Conservation (phyloP, 92 coral and sea anemone species). For the Zoanthus sociatus region DNA sequence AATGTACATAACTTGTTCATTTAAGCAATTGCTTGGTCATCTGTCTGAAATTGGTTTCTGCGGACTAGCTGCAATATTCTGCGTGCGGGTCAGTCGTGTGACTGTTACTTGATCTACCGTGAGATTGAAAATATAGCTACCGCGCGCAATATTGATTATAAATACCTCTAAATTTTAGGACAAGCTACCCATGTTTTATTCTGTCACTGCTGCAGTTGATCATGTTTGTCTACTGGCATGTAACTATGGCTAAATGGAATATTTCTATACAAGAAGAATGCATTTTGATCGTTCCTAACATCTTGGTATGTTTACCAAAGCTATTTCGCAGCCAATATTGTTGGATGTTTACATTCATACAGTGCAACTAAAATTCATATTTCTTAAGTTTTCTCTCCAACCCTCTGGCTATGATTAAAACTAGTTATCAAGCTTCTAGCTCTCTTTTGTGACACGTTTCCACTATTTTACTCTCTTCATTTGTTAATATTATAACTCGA, state of each 20-base stretch:
- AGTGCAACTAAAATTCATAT: background rate
- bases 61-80: background rate
- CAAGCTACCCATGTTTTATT: background rate
- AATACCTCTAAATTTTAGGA: background rate
- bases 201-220: background rate
- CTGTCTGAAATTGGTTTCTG: background rate
- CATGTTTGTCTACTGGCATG: background rate
- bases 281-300: background rate
- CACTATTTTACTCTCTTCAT: background rate
- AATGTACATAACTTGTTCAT: background rate
- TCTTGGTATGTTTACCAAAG: slow-evolving; percentile 24
- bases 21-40: background rate
- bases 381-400: background rate
- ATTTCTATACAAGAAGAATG: background rate
- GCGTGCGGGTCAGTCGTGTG: background rate
- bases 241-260: background rate
- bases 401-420: background rate
- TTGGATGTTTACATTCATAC: slow-evolving; percentile 16
- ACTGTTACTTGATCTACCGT: slow-evolving; percentile 2
- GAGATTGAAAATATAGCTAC: background rate
- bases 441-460: background rate
- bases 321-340: background rate
- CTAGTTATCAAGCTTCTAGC: background rate
- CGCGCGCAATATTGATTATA: background rate
- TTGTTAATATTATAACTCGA: background rate